Evolutionary conservation across 1,140 invertebrate genomes (phyloP), one percentile per base, ranked within the genome.

Genomic region (Carposina sasakii): DNA sequence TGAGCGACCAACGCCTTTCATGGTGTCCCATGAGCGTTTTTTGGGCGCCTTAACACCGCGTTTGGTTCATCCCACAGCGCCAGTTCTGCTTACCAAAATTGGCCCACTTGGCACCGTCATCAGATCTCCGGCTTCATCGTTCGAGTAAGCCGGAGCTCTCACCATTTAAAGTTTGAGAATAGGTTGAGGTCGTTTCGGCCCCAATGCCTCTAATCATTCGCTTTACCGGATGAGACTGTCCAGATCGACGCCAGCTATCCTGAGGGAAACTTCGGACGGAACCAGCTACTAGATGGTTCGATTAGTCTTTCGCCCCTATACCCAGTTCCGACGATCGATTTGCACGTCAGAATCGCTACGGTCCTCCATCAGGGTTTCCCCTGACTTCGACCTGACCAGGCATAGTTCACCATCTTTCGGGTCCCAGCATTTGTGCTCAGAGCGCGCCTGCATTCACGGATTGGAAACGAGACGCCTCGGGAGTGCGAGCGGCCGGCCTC

Each of bases 281-380:
- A 94, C 92, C 91, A 93, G 91, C 92, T 93, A 93, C 91, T 92
- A 94, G 91, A 93, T 90, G 89, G 91, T 94, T 94, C 92, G 91
- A 95, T 94, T 94, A 91, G 93, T 94, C 93, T 95, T 94, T 94
- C 92, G 91, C 92, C 92, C 91, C 92, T 94, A 93, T 93, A 92
- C 91, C 89, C 91, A 93, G 88, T 87, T 95, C 89, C 85, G 90
- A 93, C 92, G 91, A 94, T 92, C 92, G 92, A 94, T 94, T 94
- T 94, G 91, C 91, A 93, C 92, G 91, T 94, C 93, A 94, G 91
- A 92, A 93, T 88, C 91, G 91, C 90, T 93, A 86, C 91, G 91
- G 87, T 88, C 92, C 88, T 94, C 92, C 92, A 94, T 88, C 92
- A 93, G 90, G 88, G 91, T 94, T 94, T 93, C 90, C 91, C 88